phyloP scores from a whole-genome alignment of 35 echinoderm and acorn worm species.

The Heliocidaris tuberculata region DNA sequence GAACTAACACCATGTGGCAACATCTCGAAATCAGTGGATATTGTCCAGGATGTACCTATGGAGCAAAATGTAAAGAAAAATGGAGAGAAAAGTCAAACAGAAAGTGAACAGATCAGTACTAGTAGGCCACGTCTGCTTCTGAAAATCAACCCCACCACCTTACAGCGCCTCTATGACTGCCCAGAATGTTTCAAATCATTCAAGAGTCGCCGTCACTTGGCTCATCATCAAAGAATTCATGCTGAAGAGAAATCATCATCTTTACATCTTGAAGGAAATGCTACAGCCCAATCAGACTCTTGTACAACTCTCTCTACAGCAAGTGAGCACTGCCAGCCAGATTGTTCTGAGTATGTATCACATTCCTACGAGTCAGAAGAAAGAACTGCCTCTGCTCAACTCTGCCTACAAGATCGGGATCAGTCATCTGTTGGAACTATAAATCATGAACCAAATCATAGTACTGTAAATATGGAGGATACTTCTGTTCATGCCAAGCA shows the following conservation, averaged over 20 bases:
- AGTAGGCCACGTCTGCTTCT: constrained; percentile 37
- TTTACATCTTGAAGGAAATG: neutral
- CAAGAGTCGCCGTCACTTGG: constrained; percentile 30
- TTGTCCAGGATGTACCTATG: neutral
- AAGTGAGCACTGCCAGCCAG: neutral
- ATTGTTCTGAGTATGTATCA: neutral
- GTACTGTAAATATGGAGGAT: neutral
- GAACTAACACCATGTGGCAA: neutral
- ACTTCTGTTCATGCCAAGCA: neutral
- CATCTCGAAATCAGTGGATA: neutral
- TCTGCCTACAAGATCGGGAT: neutral
- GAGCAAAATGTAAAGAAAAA: neutral
- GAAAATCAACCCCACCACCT: constrained; percentile 32
- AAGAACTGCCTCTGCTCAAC: neutral
- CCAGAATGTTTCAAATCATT: constrained; percentile 43
- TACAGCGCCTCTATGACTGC: constrained; percentile 35
- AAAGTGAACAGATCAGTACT: neutral
- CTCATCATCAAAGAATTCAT: constrained; percentile 23
- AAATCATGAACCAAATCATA: neutral
- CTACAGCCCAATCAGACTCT: neutral
- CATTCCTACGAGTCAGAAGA: neutral
- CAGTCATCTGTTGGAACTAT: neutral
- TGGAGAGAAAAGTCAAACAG: neutral
- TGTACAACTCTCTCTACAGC: neutral
- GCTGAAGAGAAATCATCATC: neutral